Evolutionary conservation across 2,113 vertebrate genomes (phyloP).

Genomic region (Micromys minutus): DNA sequence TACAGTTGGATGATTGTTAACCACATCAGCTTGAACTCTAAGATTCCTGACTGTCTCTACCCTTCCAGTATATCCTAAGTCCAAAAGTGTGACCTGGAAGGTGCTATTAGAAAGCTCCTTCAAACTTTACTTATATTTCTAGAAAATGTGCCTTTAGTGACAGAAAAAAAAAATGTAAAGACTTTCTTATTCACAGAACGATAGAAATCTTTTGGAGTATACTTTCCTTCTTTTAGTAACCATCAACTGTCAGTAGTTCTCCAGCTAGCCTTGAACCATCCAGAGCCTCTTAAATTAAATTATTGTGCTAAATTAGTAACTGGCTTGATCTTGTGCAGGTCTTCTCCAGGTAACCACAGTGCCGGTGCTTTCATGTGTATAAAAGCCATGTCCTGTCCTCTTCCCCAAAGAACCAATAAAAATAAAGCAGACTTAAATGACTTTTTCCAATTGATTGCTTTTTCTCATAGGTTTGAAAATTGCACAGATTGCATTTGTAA

Average conservation of each 20-base stretch:
- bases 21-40: background rate
- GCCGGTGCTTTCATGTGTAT: background rate
- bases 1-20: background rate
- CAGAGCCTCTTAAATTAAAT: background rate
- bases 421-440: background rate
- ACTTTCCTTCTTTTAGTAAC: background rate
- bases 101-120: conserved; percentile 21
- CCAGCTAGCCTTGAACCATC: background rate
- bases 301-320: background rate
- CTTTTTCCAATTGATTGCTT: conserved; percentile 14
- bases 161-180: conserved; percentile 14
- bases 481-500: background rate
- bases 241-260: background rate
- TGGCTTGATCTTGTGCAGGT: background rate
- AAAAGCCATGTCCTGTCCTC: background rate
- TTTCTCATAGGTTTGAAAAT: conserved; percentile 25
- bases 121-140: conserved; percentile 38
- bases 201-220: background rate
- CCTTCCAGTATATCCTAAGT: background rate
- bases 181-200: background rate
- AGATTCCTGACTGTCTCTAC: background rate
- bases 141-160: conserved; percentile 33
- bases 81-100: background rate
- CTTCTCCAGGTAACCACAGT: background rate
- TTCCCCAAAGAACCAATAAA: conserved; percentile 20